Evolutionary conservation across 2,888 invertebrate species (phyloP), one percentile per base, ranked within the genome.

Genomic region (Cheilosia pagana): DNA sequence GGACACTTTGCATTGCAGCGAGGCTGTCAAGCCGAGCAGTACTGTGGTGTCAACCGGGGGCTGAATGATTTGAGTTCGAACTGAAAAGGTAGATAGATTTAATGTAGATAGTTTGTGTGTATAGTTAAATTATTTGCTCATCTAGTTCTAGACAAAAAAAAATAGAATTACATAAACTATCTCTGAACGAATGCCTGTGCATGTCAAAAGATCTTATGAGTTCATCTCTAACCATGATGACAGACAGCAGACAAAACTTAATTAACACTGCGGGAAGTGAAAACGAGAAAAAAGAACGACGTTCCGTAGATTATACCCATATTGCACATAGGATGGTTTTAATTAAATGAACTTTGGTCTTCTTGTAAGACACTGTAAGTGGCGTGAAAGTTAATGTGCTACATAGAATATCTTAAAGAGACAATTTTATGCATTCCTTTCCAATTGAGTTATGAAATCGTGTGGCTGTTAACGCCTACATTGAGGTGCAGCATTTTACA

Each of bases 31-130:
- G 23, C 99, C 98, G 82, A 99, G 94, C 85, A 99, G 94, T 25
- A 98, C 97, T 86, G 96, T 95, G 28, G 97, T 97, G 91, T 98
- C 97, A 86, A 96, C 97, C 67, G 98, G 98, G 70, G 98, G 98
- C 88, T 97, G 96, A 86, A 97, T 95, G 89, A 99, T 98, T 93
- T 98, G 97, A 10, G 98, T 98, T 88, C 97, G 94, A 90, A 98
- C 98, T 97, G 92, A 86, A 85, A 85, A 62, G 19, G 19, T 8
- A 45, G 14, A 23, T 3, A 10, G 3, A 3, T 35, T 35, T 3
- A 12, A 10, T 35, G 31, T 6, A 8, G 8, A 28, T 35, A 2
- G 16, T 8, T 45, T 16, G 0, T 8, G n/a, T n/a, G n/a, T n/a
- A n/a, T n/a, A n/a, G 4, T 35, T 35, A 12, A 10, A 35, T 12